Conservation (phyloP, 2,888 invertebrate species). For the Spisula subtruncata region DNA sequence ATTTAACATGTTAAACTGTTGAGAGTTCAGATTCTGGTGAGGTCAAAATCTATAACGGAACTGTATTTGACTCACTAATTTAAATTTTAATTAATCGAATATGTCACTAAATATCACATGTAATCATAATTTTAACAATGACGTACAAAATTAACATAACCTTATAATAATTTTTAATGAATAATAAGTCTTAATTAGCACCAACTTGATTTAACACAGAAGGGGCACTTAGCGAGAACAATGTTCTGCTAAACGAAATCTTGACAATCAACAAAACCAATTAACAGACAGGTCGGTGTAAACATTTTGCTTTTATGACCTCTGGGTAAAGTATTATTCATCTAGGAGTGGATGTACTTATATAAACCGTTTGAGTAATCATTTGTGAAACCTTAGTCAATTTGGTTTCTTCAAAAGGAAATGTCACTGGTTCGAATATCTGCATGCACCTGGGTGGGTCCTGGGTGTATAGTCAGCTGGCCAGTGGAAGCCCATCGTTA, state of each 20-base stretch:
- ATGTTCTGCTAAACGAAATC: not conserved
- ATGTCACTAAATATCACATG: not conserved
- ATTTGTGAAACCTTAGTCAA: too few species aligned
- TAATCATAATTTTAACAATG: not conserved
- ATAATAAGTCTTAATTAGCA: too few species aligned
- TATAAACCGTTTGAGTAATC: too few species aligned
- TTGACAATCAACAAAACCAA: not conserved
- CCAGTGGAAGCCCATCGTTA: too few species aligned
- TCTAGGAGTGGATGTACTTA: not conserved
- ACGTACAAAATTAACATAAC: not conserved
- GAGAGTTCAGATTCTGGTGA: not conserved
- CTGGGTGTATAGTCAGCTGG: too few species aligned
- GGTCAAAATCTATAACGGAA: slow-evolving; percentile 48
- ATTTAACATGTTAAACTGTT: slow-evolving; percentile 23
- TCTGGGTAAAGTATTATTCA: not conserved
- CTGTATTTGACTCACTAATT: slow-evolving; percentile 22
- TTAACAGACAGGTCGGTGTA: not conserved
- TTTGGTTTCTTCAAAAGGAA: too few species aligned
- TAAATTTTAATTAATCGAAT: slow-evolving; percentile 19
- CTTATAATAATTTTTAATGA: not conserved
- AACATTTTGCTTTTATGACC: not conserved
- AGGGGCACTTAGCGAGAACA: not conserved
- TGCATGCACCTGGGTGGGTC: too few species aligned
- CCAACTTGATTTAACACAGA: too few species aligned
- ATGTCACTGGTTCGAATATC: too few species aligned